phyloP scores from a whole-genome alignment of 2,888 invertebrate species.

The Nephrotoma flavescens region DNA sequence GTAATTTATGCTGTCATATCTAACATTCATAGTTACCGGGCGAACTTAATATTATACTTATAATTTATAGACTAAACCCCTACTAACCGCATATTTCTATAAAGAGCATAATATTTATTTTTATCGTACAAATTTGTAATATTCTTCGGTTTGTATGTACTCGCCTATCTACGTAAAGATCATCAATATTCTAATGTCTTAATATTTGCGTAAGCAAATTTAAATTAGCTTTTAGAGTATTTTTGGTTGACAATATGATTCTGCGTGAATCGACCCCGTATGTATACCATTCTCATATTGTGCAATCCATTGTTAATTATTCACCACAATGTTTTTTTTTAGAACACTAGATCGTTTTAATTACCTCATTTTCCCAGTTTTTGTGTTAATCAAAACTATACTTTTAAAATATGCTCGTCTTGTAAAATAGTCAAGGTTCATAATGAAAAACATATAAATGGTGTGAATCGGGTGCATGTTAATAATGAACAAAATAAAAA shows the following conservation, averaged over 20 bases:
- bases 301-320: no score
- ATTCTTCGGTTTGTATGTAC: background rate
- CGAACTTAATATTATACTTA: background rate
- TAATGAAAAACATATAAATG: background rate
- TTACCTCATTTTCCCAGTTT: no score
- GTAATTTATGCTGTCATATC: background rate
- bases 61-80: background rate
- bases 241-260: no score
- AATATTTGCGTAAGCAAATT: background rate
- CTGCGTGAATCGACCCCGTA: no score
- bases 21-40: background rate
- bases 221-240: background rate
- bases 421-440: background rate
- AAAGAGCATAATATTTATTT: background rate
- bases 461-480: background rate
- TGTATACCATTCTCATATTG: no score
- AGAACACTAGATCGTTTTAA: no score
- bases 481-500: background rate
- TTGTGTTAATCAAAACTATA: no score
- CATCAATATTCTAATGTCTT: background rate
- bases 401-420: no score
- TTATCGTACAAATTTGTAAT: background rate
- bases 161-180: background rate
- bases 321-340: no score
- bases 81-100: background rate